phyloP scores from a whole-genome alignment of 64 coral and sea anemone genomes.

The Trachythela sp. region DNA sequence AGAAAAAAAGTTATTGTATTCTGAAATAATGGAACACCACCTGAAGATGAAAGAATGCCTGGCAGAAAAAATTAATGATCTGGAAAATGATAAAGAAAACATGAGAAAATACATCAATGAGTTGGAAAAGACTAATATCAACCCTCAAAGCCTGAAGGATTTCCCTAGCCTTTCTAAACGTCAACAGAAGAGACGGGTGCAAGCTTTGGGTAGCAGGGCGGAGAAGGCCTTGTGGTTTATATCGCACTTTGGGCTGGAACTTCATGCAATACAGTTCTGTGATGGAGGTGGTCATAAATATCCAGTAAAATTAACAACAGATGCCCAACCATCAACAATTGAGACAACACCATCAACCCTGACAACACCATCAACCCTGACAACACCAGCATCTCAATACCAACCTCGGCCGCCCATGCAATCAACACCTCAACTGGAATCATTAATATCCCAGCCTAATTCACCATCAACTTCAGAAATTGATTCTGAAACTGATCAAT shows the following conservation, averaged over 20 bases:
- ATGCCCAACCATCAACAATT: too few species aligned
- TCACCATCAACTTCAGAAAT: too few species aligned
- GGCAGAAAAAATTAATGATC: background rate
- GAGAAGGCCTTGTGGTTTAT: background rate
- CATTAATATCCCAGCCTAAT: too few species aligned
- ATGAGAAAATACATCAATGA: background rate
- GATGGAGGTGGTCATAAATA: background rate
- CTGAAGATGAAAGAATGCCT: background rate
- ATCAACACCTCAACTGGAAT: too few species aligned
- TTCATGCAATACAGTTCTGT: background rate
- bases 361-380: too few species aligned
- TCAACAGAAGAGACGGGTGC: background rate
- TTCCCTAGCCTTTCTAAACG: background rate
- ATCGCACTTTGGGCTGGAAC: background rate
- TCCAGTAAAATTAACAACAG: too few species aligned
- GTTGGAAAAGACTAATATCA: background rate
- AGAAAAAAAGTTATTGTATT: background rate
- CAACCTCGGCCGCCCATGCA: too few species aligned
- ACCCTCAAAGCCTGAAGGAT: background rate
- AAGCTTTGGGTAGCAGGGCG: background rate
- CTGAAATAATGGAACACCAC: background rate
- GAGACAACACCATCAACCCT: background rate
- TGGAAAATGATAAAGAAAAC: constrained; percentile 6
- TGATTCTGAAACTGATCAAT: too few species aligned
- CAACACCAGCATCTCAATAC: too few species aligned